These are phyloP conservation scores for Oscheius sp. DNA, from an alignment of 2,888 invertebrate genomes.

Conservation along the genomic window DNA sequence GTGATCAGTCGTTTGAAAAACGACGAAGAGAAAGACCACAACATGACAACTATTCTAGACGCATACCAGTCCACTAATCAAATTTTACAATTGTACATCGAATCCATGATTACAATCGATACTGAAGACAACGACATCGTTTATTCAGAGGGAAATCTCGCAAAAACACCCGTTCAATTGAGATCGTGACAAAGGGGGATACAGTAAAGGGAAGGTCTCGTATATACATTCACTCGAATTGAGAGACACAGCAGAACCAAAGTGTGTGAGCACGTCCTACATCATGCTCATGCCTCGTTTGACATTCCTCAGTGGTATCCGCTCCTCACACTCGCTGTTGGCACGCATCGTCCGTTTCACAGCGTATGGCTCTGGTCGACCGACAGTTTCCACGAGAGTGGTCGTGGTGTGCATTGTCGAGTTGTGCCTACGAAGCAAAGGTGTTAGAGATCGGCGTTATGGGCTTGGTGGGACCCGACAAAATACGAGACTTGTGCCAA, in stretches of 20 bases:
- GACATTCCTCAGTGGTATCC: conserved; percentile 23
- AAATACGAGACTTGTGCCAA: not conserved
- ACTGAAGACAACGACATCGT: too few relatives aligned
- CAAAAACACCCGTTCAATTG: too few relatives aligned
- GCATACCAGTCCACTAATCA: too few relatives aligned
- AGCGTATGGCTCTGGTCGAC: not conserved
- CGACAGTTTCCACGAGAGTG: conserved; percentile 13
- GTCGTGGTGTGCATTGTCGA: conserved; percentile 13
- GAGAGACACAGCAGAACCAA: conserved; percentile 20
- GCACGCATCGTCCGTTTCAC: conserved; percentile 14
- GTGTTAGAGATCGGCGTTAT: conserved; percentile 7
- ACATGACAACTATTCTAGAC: too few relatives aligned
- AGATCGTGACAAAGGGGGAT: too few relatives aligned
- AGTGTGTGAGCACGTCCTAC: conserved; percentile 3
- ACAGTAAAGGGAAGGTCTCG: too few relatives aligned
- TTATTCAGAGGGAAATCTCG: too few relatives aligned
- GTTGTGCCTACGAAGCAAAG: conserved; percentile 24
- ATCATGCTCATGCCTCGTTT: conserved; percentile 36
- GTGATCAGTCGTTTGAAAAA: too few relatives aligned
- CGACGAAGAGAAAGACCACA: too few relatives aligned
- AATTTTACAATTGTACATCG: too few relatives aligned
- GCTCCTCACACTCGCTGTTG: conserved; percentile 33
- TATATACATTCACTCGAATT: not conserved
- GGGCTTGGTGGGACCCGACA: too few relatives aligned
- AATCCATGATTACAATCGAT: too few relatives aligned